Conservation (phyloP, 2,113 vertebrate genomes). For the Melanotaenia duboulayi region DNA sequence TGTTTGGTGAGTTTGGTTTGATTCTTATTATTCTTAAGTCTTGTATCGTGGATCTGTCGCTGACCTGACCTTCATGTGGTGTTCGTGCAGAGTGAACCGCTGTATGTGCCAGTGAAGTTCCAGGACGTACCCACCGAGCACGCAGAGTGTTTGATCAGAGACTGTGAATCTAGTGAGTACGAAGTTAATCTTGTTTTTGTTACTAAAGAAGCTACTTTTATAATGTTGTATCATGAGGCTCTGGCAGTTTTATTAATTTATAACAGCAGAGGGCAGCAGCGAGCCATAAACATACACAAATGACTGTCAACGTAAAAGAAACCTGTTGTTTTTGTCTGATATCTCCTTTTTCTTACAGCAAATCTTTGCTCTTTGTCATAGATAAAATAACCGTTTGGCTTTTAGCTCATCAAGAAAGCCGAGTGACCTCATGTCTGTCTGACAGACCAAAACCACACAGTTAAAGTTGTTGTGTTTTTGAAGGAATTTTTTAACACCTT, state of each 20-base stretch:
- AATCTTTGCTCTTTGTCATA: too few relatives aligned
- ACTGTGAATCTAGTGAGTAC: constrained; percentile 88
- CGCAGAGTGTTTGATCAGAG: constrained; percentile 74
- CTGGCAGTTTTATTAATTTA: background rate
- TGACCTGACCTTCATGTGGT: constrained; percentile 30
- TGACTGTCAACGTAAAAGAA: background rate
- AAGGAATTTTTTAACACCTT: too few relatives aligned
- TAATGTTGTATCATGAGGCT: background rate
- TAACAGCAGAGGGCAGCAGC: constrained; percentile 48
- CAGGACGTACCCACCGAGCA: constrained; percentile 90
- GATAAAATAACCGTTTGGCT: background rate
- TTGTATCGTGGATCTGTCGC: background rate
- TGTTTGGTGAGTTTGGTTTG: constrained; percentile 86
- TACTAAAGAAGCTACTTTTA: background rate
- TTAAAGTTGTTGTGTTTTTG: too few relatives aligned
- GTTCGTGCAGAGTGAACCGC: constrained; percentile 90
- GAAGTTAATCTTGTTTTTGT: background rate
- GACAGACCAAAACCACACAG: too few relatives aligned
- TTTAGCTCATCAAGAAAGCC: background rate
- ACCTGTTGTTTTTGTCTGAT: too few relatives aligned
- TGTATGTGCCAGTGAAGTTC: constrained; percentile 97
- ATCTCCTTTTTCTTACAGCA: too few relatives aligned
- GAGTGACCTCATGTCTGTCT: background rate
- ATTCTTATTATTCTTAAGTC: too few relatives aligned
- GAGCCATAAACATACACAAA: constrained; percentile 8